These are phyloP conservation scores for Margaritifera margaritifera DNA, from an alignment of 2,888 invertebrate species.

Conservation along the genomic window DNA sequence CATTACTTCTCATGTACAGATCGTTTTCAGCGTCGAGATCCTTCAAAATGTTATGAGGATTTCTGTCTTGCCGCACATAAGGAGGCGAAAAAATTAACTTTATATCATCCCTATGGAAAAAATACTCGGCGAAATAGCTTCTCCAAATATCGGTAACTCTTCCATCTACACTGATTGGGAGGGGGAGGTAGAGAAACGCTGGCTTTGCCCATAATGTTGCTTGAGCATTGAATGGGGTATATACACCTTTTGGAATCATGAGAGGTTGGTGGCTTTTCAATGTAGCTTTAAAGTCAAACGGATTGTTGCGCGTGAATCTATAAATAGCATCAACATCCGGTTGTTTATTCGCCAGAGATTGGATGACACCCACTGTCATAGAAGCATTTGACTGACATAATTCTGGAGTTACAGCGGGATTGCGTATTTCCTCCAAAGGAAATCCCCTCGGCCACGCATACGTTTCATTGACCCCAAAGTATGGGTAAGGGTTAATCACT, in stretches of 20 bases:
- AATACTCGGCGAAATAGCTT: constrained; percentile 22
- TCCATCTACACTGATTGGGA: constrained; percentile 16
- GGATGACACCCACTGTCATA: constrained; percentile 12
- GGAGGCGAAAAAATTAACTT: constrained; percentile 12
- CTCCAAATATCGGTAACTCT: constrained; percentile 25
- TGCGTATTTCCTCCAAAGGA: constrained; percentile 15
- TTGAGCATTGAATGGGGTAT: constrained; percentile 22
- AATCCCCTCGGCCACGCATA: constrained; percentile 22
- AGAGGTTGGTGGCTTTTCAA: constrained; percentile 1
- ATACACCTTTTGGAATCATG: constrained; percentile 11
- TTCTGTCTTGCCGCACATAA: constrained; percentile 20
- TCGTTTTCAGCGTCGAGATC: constrained; percentile 8
- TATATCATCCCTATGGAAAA: constrained; percentile 9
- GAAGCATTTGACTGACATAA: too few species aligned
- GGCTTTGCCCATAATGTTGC: constrained; percentile 15
- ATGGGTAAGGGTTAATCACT: constrained; percentile 23
- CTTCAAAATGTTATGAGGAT: constrained; percentile 8
- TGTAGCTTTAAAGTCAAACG: constrained; percentile 15
- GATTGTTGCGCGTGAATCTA: constrained; percentile 13
- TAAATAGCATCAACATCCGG: constrained; percentile 29
- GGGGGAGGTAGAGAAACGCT: constrained; percentile 13
- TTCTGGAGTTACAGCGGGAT: background rate
- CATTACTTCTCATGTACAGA: constrained; percentile 3
- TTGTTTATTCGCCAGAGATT: constrained; percentile 20
- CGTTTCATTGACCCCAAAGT: constrained; percentile 13